Base-by-base conservation (phyloP, 2,797 vertebrate species). In the Poeciliopsis gracilis region DNA sequence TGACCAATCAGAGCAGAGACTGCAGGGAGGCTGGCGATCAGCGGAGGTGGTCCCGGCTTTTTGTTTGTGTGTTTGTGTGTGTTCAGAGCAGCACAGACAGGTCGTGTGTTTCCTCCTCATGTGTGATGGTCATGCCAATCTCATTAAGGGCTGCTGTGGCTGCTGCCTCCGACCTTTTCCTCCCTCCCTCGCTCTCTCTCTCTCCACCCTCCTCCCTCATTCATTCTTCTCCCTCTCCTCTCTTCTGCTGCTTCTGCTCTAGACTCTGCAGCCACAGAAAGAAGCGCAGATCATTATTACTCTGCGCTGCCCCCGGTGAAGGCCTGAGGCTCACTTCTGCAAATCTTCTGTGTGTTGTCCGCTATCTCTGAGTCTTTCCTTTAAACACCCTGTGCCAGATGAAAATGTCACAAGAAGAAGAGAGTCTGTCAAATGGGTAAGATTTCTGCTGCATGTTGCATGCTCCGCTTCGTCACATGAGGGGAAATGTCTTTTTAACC, bases 341-440 rank as follows among this genome's bases (percentile, higher is more conserved):
- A 79, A 13, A 77, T 82, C 84, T 72, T 71, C 83, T 73, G 16
- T 86, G 57, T 30, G 5, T 36, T 61, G 5, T 36, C 69, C 81
- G 47, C 73, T 11, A 49, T 70, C 77, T 76, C 73, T 69, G 61
- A 75, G 36, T 86, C 33, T 57, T 74, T 74, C 79, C 73, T 74
- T 72, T 79, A 81, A 55, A 55, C 77, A 86, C 78, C 63, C 73
- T 87, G 82, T 84, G 78, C 88, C 93, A 93, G 83, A 95, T 96
- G 94, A 95, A 95, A 95, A 96, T 96, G 96, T 96, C 96, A 92
- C 91, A 73, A 90, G 94, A 92, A 85, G 94, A 94, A 86, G 90
- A 91, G 85, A 91, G 89, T 90, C 89, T 91, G 47, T 88, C 95
- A 77, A 95, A 95, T 15, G 95, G 96, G 96, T 96, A 94, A 96